A percentile compares a stretch with the other conserved stretches of the same genome.
Evolutionary conservation across 1,140 invertebrate genomes (phyloP).

Genomic region (Dendrolimus punctatus): DNA sequence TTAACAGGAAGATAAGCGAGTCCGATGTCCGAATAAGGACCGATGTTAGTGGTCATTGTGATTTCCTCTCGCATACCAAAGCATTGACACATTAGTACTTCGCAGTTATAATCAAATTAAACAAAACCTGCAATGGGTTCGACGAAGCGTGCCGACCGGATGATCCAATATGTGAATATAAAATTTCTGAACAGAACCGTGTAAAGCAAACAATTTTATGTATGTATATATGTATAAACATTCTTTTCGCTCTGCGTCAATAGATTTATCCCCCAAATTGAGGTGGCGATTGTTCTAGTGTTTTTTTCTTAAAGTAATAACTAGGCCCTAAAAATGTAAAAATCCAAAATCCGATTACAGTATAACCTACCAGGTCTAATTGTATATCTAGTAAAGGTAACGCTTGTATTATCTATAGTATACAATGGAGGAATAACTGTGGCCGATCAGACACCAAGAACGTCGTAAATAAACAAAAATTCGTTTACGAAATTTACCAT

Average conservation of each 20-base stretch:
- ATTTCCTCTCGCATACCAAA: conserved; percentile 64
- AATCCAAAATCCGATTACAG: no score
- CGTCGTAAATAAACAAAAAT: no score
- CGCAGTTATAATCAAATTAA: conserved; percentile 57
- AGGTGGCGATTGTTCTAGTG: conserved; percentile 32
- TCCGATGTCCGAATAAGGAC: conserved; percentile 55
- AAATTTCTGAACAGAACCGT: conserved; percentile 41
- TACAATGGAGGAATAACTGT: no score
- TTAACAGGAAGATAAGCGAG: conserved; percentile 41
- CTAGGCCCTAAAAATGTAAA: conserved; percentile 5
- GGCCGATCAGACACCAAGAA: no score
- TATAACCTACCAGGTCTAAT: no score
- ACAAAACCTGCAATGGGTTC: conserved; percentile 45
- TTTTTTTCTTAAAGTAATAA: neutral
- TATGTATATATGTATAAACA: conserved; percentile 17
- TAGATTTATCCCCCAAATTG: conserved; percentile 38
- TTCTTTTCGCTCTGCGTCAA: conserved; percentile 35
- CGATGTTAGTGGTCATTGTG: conserved; percentile 56
- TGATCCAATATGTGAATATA: conserved; percentile 49
- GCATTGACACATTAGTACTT: conserved; percentile 48
- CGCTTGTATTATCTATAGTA: no score
- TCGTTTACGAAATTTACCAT: no score
- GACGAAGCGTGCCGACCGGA: conserved; percentile 45
- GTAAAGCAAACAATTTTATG: conserved; percentile 21
- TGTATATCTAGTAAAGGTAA: no score